A percentile compares a stretch with the other conserved stretches of the same genome.
Evolutionary conservation across 2,888 invertebrate species (phyloP).

Genomic region (Catocala nupta): DNA sequence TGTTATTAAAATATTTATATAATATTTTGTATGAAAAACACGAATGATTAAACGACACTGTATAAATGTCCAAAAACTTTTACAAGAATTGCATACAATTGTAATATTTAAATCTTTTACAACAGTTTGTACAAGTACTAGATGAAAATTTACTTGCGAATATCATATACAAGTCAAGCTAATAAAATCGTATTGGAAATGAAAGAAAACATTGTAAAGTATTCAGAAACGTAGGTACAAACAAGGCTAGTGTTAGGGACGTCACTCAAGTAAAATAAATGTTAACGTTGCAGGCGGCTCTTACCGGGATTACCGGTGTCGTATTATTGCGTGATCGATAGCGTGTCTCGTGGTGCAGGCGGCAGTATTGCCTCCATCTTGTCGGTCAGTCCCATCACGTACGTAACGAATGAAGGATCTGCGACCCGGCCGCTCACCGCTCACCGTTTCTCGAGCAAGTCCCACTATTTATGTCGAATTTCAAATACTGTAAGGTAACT

Average conservation of each 20-base stretch:
- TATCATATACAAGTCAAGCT: background rate
- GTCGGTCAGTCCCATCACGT: slow-evolving; percentile 68
- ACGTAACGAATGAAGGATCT: slow-evolving; percentile 70
- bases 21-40: too few species aligned
- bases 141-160: too few species aligned
- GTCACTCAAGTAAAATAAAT: slow-evolving; percentile 49
- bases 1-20: too few species aligned
- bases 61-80: too few species aligned
- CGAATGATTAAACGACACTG: too few species aligned
- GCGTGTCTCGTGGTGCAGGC: slow-evolving; percentile 50
- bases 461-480: slow-evolving; percentile 33
- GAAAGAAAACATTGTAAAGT: slow-evolving; percentile 2
- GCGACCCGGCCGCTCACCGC: slow-evolving; percentile 58
- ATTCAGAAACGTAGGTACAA: slow-evolving; percentile 24
- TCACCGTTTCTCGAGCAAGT: slow-evolving; percentile 17
- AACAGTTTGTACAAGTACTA: too few species aligned
- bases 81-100: too few species aligned
- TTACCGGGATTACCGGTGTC: slow-evolving; percentile 65
- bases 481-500: slow-evolving; percentile 29
- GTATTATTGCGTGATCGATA: slow-evolving; percentile 72
- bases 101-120: too few species aligned
- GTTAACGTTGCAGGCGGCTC: slow-evolving; percentile 47
- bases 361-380: slow-evolving; percentile 56
- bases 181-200: slow-evolving; percentile 4
- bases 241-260: slow-evolving; percentile 21